A percentile compares a stretch with the other conserved stretches of the same genome.
Conservation (phyloP, 2,797 vertebrate species). For the Limnodromus scolopaceus region DNA sequence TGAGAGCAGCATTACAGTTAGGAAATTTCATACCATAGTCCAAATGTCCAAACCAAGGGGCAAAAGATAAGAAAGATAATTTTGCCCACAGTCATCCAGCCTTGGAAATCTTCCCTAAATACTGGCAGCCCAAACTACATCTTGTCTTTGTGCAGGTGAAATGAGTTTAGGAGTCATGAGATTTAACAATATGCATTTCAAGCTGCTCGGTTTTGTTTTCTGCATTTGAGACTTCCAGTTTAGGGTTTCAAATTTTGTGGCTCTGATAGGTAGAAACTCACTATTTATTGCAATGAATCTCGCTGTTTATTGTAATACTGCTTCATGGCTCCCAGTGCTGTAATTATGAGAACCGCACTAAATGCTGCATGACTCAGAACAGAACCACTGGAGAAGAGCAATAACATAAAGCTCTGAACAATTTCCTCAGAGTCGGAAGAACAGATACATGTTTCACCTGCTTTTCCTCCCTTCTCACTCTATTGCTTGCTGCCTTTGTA, state of each 20-base stretch:
- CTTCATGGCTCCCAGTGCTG: not conserved
- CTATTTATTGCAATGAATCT: not conserved
- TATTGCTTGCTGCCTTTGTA: fast-evolving
- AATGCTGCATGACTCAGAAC: not conserved
- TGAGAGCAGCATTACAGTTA: not conserved
- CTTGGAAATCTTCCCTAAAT: not conserved
- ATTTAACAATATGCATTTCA: not conserved
- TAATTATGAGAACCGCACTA: not conserved
- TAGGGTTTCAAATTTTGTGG: not conserved
- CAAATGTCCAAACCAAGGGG: not conserved
- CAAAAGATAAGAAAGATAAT: not conserved
- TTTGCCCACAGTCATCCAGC: not conserved
- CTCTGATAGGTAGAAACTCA: not conserved
- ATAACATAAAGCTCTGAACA: not conserved
- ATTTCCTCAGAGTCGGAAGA: not conserved
- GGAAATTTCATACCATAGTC: not conserved
- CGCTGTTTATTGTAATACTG: not conserved
- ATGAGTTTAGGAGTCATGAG: not conserved
- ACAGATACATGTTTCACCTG: not conserved
- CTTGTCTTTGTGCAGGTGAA: not conserved
- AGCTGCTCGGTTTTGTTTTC: not conserved
- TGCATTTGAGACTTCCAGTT: not conserved
- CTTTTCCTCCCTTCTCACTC: not conserved
- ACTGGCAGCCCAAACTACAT: not conserved
- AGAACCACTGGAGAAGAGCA: not conserved